Evolutionary conservation across 2,888 invertebrate genomes (phyloP).

Genomic region (Philereme vetulata): DNA sequence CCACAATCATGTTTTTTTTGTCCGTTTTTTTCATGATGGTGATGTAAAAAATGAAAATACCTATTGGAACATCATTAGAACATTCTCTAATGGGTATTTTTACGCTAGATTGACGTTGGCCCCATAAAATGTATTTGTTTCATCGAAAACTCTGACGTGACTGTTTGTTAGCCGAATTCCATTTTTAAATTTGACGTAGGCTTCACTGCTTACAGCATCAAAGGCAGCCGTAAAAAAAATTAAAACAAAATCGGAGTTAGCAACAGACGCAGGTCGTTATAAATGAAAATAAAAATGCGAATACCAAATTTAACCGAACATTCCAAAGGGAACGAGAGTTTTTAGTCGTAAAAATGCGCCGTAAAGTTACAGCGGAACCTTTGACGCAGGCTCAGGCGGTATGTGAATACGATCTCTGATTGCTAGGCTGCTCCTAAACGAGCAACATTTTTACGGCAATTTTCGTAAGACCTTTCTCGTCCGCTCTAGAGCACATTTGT

Average conservation of each 20-base stretch:
- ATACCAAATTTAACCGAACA: constrained; percentile 54
- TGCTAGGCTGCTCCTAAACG: constrained; percentile 20
- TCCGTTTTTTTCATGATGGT: no score
- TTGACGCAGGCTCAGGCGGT: constrained; percentile 36
- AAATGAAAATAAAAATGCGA: constrained; percentile 50
- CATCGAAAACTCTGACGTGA: constrained; percentile 12
- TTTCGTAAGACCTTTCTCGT: no score
- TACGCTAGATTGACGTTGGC: constrained; percentile 35
- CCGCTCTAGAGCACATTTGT: no score
- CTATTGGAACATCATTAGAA: no score
- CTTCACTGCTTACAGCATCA: constrained; percentile 33
- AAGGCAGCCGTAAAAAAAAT: constrained; percentile 43
- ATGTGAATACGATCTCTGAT: constrained; percentile 38
- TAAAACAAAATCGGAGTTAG: constrained; percentile 53
- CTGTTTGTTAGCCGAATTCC: constrained; percentile 27
- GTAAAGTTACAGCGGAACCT: constrained; percentile 46
- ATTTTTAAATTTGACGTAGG: constrained; percentile 38
- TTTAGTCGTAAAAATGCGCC: constrained; percentile 53
- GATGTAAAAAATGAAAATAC: no score
- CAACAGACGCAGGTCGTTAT: constrained; percentile 52
- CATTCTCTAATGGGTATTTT: no score
- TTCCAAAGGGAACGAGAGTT: constrained; percentile 52
- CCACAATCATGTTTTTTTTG: no score
- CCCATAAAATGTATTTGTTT: constrained; percentile 37
- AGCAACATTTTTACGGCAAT: no score